phyloP scores from a whole-genome alignment of 2,888 invertebrate species.

The Synergus japonicus region DNA sequence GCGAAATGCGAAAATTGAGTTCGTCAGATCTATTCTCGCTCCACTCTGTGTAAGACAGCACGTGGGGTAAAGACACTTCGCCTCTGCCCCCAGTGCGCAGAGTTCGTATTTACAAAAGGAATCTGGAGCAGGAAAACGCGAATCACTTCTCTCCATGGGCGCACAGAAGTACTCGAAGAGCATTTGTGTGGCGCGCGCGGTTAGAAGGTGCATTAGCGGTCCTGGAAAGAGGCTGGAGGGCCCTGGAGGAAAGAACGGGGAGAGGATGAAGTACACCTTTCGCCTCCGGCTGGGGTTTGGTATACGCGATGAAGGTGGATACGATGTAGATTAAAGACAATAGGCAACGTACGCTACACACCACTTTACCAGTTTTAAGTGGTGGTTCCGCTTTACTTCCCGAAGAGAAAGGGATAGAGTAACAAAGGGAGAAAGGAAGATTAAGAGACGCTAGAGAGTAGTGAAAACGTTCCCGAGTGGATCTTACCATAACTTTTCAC shows the following conservation, averaged over 20 bases:
- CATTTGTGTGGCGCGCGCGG: constrained; percentile 32
- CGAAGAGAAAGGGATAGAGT: background rate
- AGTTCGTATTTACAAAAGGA: constrained; percentile 40
- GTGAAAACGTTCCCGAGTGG: background rate
- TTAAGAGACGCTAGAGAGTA: constrained; percentile 26
- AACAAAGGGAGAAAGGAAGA: background rate
- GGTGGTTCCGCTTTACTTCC: constrained; percentile 32
- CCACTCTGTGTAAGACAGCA: constrained; percentile 19
- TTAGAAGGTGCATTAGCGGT: constrained; percentile 33
- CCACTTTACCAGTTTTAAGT: constrained; percentile 42
- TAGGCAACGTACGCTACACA: constrained; percentile 40
- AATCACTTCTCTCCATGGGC: constrained; percentile 34
- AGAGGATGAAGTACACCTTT: constrained; percentile 18
- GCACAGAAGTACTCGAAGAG: constrained; percentile 30
- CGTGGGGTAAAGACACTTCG: background rate
- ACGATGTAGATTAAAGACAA: constrained; percentile 41
- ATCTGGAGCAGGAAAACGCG: constrained; percentile 35
- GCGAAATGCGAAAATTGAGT: constrained; percentile 35
- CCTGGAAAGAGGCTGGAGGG: constrained; percentile 33
- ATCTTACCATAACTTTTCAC: constrained; percentile 19
- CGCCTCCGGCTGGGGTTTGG: background rate
- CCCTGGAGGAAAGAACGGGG: constrained; percentile 33
- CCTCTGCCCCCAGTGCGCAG: background rate
- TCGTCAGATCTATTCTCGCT: constrained; percentile 27
- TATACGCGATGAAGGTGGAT: constrained; percentile 37